Evolutionary conservation across 1,140 invertebrate species (phyloP).

Genomic region (Harlomillsia oculata): DNA sequence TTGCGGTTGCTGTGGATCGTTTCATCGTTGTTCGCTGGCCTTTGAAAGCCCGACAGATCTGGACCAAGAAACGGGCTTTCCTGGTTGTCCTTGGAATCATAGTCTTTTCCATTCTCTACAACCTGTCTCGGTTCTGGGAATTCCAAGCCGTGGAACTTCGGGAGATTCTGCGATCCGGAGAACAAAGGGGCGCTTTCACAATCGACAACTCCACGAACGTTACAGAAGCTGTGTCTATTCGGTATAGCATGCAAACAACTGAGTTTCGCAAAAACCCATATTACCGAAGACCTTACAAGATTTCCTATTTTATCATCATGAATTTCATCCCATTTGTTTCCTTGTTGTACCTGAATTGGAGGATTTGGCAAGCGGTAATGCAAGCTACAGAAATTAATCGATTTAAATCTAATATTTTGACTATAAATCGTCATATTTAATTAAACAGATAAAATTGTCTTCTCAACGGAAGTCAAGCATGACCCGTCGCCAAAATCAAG

Average conservation of each 20-base stretch:
- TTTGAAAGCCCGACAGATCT: background rate
- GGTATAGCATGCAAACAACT: background rate
- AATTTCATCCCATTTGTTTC: background rate
- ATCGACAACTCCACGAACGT: background rate
- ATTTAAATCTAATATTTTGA: background rate
- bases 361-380: background rate
- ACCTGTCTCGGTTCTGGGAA: background rate
- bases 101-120: background rate
- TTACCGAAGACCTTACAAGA: slow-evolving; percentile 1
- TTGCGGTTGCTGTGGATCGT: background rate
- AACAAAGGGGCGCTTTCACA: no score
- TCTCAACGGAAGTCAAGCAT: background rate
- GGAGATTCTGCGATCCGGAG: no score
- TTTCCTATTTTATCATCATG: background rate
- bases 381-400: no score
- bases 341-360: background rate
- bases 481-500: background rate
- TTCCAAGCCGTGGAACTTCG: no score
- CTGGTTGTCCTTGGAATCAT: background rate
- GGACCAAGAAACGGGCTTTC: background rate
- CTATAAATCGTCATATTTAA: background rate
- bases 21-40: slow-evolving; percentile 6
- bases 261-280: background rate
- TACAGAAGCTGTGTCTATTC: background rate
- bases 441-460: background rate